A percentile compares a stretch with the other conserved stretches of the same genome.
Conservation (phyloP, 2,113 vertebrate species). For the Brachirus orientalis region DNA sequence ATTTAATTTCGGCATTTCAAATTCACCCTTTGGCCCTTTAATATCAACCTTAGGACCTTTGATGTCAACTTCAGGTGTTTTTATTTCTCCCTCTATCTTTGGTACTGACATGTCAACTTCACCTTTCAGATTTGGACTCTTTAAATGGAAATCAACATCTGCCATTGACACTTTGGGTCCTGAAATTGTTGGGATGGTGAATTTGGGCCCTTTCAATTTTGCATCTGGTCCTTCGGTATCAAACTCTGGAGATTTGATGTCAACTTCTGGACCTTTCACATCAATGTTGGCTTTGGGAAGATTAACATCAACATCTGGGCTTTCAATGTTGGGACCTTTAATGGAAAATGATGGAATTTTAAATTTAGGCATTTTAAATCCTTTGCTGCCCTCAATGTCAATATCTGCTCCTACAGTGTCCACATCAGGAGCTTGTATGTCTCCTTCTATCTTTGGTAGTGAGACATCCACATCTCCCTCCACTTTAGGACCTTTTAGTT, state of each 20-base stretch:
- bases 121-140: not conserved
- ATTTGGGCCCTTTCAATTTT: conserved; percentile 20
- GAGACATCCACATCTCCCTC: conserved; percentile 27
- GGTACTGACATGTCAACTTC: not conserved
- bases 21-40: not conserved
- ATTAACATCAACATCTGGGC: not conserved
- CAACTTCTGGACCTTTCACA: not conserved
- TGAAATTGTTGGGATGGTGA: conserved; percentile 25
- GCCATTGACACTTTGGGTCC: conserved; percentile 12
- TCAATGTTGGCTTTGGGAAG: not conserved
- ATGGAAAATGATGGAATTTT: conserved; percentile 32
- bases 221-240: conserved; percentile 1
- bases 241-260: conserved; percentile 2
- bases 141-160: not conserved
- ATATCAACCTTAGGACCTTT: conserved; percentile 20
- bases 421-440: conserved; percentile 1
- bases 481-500: conserved; percentile 30
- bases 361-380: conserved; percentile 23
- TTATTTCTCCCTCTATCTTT: not conserved
- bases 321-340: conserved; percentile 50
- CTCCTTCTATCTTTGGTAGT: conserved; percentile 33
- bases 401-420: conserved; percentile 8
- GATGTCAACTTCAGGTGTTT: not conserved
- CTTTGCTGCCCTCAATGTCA: not conserved
- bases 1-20: conserved; percentile 44